Evolutionary conservation across 2,888 invertebrate species (phyloP).

Genomic region (Pardosa pseudoannulata): DNA sequence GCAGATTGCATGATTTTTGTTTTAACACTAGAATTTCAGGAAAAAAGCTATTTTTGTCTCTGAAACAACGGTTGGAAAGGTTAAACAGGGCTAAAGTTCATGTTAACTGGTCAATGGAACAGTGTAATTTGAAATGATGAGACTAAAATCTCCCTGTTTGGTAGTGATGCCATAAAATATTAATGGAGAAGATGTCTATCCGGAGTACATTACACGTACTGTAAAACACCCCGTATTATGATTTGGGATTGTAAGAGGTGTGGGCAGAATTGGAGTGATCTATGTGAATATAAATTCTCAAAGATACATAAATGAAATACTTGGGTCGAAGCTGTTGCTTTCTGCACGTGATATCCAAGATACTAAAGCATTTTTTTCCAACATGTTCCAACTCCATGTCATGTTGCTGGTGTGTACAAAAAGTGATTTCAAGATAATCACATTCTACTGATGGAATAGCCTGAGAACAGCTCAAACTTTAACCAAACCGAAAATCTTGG

Average conservation of each 20-base stretch:
- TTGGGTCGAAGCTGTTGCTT: neutral
- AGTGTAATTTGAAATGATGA: conserved; percentile 20
- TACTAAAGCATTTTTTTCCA: neutral
- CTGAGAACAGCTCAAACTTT: neutral
- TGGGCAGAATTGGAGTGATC: conserved; percentile 14
- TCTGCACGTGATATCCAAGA: neutral
- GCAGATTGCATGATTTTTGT: conserved; percentile 16
- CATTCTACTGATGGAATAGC: neutral
- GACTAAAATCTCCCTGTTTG: conserved; percentile 11
- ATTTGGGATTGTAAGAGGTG: conserved; percentile 1
- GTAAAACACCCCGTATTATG: neutral
- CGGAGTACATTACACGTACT: conserved; percentile 27
- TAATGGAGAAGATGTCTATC: conserved; percentile 1
- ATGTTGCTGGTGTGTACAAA: neutral
- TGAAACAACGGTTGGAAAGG: conserved; percentile 20
- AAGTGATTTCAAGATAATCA: conserved; percentile 4
- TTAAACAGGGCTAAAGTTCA: conserved; percentile 18
- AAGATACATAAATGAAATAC: conserved; percentile 21
- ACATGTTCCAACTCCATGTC: neutral
- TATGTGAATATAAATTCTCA: conserved; percentile 12
- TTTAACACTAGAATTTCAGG: conserved; percentile 20
- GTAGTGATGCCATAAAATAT: neutral
- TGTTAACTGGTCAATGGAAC: conserved; percentile 6
- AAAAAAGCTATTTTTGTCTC: conserved; percentile 17
- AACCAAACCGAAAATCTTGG: conserved; percentile 14